Percentiles rank a stretch among this genome's conserved stretches.
phyloP scores from a whole-genome alignment of 1,140 invertebrate species.

The Bombus superbus region DNA sequence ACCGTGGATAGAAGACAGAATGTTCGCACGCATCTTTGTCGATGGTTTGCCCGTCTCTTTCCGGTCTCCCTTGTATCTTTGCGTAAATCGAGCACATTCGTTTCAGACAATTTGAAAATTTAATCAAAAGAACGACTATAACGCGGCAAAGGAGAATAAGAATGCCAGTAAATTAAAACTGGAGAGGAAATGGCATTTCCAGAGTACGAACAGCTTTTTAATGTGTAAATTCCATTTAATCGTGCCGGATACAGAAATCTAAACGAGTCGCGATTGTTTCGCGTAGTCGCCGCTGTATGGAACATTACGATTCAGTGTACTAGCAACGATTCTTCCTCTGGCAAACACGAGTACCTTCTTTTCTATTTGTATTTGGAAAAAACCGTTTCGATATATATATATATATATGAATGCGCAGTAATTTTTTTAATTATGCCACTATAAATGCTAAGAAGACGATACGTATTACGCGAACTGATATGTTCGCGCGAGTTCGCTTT shows the following conservation, averaged over 20 bases:
- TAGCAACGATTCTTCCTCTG: neutral
- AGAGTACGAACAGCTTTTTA: neutral
- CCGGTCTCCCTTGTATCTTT: no score
- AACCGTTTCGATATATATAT: neutral
- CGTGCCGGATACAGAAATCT: neutral
- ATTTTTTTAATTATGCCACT: neutral
- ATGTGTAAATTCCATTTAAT: slow-evolving; percentile 19
- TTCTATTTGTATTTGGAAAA: neutral
- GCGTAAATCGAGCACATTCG: neutral
- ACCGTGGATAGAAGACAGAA: neutral
- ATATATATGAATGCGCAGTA: neutral
- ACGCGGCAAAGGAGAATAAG: neutral
- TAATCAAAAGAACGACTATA: no score
- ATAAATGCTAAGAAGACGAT: neutral
- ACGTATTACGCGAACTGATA: no score
- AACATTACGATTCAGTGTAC: neutral
- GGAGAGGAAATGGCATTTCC: neutral
- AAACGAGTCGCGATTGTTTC: slow-evolving; percentile 7
- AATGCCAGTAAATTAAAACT: neutral
- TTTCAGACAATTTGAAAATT: neutral
- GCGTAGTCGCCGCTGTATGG: neutral
- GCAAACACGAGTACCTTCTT: neutral
- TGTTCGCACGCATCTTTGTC: neutral
- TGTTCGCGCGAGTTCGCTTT: no score
- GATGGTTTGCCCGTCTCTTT: neutral